phyloP scores from a whole-genome alignment of 2,797 vertebrate genomes.

The Characodon lateralis region DNA sequence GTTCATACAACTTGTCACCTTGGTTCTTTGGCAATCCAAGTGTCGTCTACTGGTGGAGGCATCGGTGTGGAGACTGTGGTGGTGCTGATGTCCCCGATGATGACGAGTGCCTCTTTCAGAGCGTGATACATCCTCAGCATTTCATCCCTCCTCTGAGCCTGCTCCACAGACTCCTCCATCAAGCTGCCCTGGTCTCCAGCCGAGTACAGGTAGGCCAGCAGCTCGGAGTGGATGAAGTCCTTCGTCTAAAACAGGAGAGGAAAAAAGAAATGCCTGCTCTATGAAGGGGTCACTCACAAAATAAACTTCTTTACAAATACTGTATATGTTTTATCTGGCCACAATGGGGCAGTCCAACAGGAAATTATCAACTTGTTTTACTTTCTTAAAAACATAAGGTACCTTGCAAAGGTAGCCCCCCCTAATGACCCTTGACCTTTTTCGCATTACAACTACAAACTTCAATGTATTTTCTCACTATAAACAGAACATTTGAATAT shows the following conservation, averaged over 20 bases:
- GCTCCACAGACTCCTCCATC: slow-evolving; percentile 94
- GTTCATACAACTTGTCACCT: slow-evolving; percentile 50
- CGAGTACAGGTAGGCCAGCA: slow-evolving; percentile 92
- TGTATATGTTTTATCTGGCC: too few relatives aligned
- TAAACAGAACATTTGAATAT: too few relatives aligned
- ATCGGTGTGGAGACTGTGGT: slow-evolving; percentile 88
- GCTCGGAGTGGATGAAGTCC: slow-evolving; percentile 96
- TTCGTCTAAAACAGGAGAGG: slow-evolving; percentile 81
- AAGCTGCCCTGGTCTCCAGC: slow-evolving; percentile 89
- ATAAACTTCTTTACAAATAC: too few relatives aligned
- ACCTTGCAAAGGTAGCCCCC: too few relatives aligned
- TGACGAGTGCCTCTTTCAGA: slow-evolving; percentile 86
- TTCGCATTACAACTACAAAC: background rate
- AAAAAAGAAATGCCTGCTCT: background rate
- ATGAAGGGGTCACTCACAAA: background rate
- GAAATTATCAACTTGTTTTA: too few relatives aligned
- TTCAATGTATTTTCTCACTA: too few relatives aligned
- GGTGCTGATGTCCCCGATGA: slow-evolving; percentile 96
- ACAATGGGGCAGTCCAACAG: too few relatives aligned
- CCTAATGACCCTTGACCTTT: background rate
- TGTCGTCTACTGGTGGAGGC: slow-evolving; percentile 90
- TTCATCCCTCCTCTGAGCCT: slow-evolving; percentile 93
- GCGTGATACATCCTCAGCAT: slow-evolving; percentile 95
- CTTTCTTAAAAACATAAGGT: too few relatives aligned
- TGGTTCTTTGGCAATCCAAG: slow-evolving; percentile 83